Conservation (phyloP, 1,140 invertebrate species). For the Camponotus vicinus region DNA sequence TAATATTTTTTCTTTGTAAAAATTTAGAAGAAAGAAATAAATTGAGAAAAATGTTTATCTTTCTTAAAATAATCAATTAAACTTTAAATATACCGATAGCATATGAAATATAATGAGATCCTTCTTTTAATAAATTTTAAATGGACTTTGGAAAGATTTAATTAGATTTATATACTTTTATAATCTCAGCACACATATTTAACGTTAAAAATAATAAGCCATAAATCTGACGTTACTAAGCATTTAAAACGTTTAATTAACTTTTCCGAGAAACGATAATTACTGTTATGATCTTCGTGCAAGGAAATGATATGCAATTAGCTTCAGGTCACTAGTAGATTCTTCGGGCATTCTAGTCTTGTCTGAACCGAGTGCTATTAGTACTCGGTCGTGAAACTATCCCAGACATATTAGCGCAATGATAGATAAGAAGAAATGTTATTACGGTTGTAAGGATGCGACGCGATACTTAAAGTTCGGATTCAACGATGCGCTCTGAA, state of each 20-base stretch:
- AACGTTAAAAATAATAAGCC: background rate
- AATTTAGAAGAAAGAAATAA: background rate
- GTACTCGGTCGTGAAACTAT: slow-evolving; percentile 21
- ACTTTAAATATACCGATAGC: background rate
- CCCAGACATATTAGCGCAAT: slow-evolving; percentile 30
- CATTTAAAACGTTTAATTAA: background rate
- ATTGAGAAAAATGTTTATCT: background rate
- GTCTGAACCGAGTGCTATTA: background rate
- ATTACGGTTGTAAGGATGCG: slow-evolving; percentile 4
- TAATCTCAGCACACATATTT: no score
- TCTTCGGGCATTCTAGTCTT: background rate
- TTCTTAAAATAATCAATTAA: background rate
- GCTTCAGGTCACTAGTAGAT: background rate
- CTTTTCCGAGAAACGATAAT: background rate
- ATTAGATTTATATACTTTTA: background rate
- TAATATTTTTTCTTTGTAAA: background rate
- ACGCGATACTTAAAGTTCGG: slow-evolving; percentile 28
- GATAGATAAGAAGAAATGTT: slow-evolving; percentile 37
- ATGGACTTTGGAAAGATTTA: background rate
- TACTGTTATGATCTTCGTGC: slow-evolving; percentile 1
- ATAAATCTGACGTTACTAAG: background rate
- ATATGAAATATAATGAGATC: background rate
- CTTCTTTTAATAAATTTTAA: background rate
- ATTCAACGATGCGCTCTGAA: slow-evolving; percentile 44
- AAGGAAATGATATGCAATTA: slow-evolving; percentile 12